Evolutionary conservation across 2,113 vertebrate species (phyloP), one percentile per base, ranked within the genome.

Genomic region (Thymallus thymallus): DNA sequence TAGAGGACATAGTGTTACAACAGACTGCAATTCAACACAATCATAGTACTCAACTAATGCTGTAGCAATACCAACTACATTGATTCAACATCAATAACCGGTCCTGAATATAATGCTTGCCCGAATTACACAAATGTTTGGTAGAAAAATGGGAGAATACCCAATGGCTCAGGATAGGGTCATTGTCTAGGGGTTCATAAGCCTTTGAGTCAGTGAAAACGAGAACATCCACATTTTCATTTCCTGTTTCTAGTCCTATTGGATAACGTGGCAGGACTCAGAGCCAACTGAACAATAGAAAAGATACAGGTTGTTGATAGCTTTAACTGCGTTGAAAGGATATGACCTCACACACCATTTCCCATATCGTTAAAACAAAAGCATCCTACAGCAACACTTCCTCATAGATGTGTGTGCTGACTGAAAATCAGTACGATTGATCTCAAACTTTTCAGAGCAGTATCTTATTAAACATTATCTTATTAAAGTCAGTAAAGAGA

Each of bases 41-140:
- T 26, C 26, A 26, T 26, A 26, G 26, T 26, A 1, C 26, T 26
- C 26, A 26, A 20, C 51, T 55, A 20, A 18, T 55, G 35, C 18
- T 55, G 51, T 14, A 55, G 51, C 4, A 75, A 81, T 46, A 68
- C 41, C 64, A n/a, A 29, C 55, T 41, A 41, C 35, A 41, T 41
- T 41, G 35, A 41, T 10, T 41, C 7, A 41, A 41, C 9, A 10
- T 41, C 35, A 41, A 41, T 41, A 41, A 10, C 35, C 9, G 35
- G 35, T 41, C 9, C 35, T 41, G 35, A 10, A 41, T 41, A 41
- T 41, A 9, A 41, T 10, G 35, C 35, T 41, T 41, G 35, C 35
- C 9, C 35, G 1, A 35, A 35, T 35, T 35, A 35, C 35, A 7
- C 35, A 2, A 41, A 41, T 41, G 35, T 41, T 41, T 41, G 35